A percentile compares a stretch with the other conserved stretches of the same genome.
These are phyloP conservation scores for Bradypodion pumilum DNA, from an alignment of 2,797 vertebrate species.

Conservation along the genomic window DNA sequence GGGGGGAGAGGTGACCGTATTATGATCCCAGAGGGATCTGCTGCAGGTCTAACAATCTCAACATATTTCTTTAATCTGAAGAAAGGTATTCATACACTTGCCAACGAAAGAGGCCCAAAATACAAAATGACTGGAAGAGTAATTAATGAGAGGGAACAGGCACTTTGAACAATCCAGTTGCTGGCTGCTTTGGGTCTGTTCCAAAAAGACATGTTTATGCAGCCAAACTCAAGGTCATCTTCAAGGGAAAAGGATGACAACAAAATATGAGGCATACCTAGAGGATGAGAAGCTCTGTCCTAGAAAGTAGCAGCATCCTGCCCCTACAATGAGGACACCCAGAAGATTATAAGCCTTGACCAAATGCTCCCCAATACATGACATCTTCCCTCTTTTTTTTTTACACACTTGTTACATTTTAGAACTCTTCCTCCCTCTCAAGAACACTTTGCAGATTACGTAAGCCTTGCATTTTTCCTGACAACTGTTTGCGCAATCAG, in stretches of 20 bases:
- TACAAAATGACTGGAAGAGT: slow-evolving; percentile 18
- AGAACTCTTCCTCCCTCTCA: background rate
- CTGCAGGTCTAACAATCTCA: background rate
- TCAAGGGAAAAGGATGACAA: slow-evolving; percentile 14
- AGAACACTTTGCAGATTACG: background rate
- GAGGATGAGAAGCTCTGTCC: background rate
- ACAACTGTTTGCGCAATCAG: background rate
- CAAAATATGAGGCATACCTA: slow-evolving; percentile 7
- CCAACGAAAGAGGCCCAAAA: slow-evolving; percentile 32
- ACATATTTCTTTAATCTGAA: slow-evolving; percentile 11
- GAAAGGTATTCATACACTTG: slow-evolving; percentile 21
- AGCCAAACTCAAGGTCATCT: slow-evolving; percentile 29
- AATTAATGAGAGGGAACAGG: slow-evolving; percentile 24
- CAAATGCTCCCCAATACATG: background rate
- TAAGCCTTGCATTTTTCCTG: background rate
- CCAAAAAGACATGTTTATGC: slow-evolving; percentile 9
- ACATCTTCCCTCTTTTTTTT: background rate
- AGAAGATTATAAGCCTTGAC: background rate
- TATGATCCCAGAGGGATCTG: slow-evolving; percentile 6
- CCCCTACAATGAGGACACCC: too few relatives aligned
- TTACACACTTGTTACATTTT: background rate
- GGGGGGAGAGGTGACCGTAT: background rate
- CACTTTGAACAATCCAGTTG: slow-evolving; percentile 12
- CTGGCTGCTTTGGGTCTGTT: slow-evolving; percentile 14
- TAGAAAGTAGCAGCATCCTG: background rate